Percentiles rank a stretch among this genome's conserved stretches.
Evolutionary conservation across 2,113 vertebrate species (phyloP).

Genomic region (Galemys pyrenaicus): DNA sequence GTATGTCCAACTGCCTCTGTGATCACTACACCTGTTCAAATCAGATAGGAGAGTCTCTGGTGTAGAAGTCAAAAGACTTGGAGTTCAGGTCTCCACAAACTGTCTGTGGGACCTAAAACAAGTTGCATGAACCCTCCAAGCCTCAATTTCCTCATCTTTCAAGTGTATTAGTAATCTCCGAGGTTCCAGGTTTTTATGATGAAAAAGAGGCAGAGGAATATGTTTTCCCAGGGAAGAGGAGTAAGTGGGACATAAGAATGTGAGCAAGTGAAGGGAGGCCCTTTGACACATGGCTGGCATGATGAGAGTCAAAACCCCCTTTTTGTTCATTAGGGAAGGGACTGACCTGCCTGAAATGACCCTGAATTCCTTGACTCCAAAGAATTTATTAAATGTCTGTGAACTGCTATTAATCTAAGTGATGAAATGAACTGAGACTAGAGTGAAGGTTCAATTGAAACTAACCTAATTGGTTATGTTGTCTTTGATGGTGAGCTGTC

Average conservation of each 20-base stretch:
- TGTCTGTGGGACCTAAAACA: not conserved
- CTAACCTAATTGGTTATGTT: not conserved
- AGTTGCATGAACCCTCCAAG: not conserved
- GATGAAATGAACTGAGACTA: constrained; percentile 23
- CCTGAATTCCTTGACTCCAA: not conserved
- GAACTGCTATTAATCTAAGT: constrained; percentile 38
- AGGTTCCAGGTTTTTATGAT: not conserved
- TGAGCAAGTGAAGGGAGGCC: not conserved
- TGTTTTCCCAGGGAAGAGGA: not conserved
- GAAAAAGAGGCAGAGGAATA: not conserved
- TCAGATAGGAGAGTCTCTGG: not conserved
- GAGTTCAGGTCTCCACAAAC: not conserved
- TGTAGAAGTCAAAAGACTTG: not conserved
- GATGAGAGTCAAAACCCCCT: not conserved
- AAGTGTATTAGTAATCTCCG: not conserved
- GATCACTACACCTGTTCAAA: not conserved
- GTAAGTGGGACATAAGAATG: not conserved
- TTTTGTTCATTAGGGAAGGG: not conserved
- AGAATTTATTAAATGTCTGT: constrained; percentile 46
- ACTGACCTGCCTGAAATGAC: not conserved
- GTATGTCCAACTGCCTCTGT: not conserved
- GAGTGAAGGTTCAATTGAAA: constrained; percentile 14
- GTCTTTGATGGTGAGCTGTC: not conserved
- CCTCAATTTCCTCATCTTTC: not conserved
- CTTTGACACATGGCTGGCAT: not conserved